phyloP scores from a whole-genome alignment of 2,797 vertebrate species.

The Megaceryle alcyon region DNA sequence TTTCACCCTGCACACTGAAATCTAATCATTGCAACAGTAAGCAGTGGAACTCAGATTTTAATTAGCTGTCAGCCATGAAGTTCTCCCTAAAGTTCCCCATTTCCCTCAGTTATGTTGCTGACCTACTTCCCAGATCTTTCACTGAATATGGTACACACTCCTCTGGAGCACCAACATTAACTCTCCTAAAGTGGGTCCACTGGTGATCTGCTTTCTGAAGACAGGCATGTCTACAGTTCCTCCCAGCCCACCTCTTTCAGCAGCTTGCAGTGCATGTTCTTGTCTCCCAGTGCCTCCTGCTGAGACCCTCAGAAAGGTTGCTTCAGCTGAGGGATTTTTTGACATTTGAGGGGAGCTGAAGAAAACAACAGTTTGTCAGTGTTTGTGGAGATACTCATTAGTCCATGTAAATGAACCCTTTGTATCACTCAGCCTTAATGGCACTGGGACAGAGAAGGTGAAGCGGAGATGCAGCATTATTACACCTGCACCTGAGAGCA shows the following conservation, averaged over 20 bases:
- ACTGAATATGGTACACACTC: not conserved
- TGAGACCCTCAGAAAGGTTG: not conserved
- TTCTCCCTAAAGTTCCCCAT: not conserved
- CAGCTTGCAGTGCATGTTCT: not conserved
- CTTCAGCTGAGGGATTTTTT: not conserved
- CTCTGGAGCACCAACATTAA: not conserved
- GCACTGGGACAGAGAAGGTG: not conserved
- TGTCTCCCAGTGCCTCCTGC: not conserved
- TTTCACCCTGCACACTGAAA: not conserved
- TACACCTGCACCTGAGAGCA: not conserved
- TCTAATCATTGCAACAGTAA: not conserved
- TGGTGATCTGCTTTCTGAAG: not conserved
- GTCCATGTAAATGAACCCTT: not conserved
- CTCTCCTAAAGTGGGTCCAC: not conserved
- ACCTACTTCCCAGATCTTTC: constrained; percentile 37
- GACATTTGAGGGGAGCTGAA: not conserved
- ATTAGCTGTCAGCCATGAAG: constrained; percentile 20
- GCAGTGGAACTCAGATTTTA: not conserved
- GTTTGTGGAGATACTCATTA: not conserved
- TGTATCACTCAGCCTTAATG: not conserved
- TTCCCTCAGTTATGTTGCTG: not conserved
- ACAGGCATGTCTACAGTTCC: not conserved
- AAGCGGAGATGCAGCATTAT: not conserved
- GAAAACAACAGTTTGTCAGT: not conserved
- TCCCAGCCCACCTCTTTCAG: not conserved